phyloP scores from a whole-genome alignment of 2,888 invertebrate species.

The Adelognathus sp. region DNA sequence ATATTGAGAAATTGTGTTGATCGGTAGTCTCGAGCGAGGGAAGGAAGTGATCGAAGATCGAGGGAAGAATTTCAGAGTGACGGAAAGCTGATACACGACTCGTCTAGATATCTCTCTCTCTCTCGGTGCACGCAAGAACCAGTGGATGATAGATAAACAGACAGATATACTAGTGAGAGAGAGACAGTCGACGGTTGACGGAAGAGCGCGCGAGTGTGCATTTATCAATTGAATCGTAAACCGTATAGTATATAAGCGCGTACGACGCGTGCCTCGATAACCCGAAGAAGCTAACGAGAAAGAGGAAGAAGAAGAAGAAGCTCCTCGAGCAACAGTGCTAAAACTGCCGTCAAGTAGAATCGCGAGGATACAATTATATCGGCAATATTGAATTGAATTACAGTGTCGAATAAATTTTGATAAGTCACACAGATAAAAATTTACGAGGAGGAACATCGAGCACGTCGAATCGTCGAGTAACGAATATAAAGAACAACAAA shows the following conservation, averaged over 20 bases:
- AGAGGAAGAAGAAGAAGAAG: slow-evolving; percentile 5
- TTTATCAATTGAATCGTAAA: slow-evolving; percentile 59
- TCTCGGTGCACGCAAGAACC: neutral
- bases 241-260: slow-evolving; percentile 46
- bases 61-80: neutral
- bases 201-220: slow-evolving; percentile 56
- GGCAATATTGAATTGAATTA: neutral
- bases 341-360: neutral
- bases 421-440: neutral
- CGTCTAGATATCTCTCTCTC: neutral
- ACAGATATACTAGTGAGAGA: slow-evolving; percentile 46
- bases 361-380: neutral
- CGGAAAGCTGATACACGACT: slow-evolving; percentile 11
- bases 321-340: neutral
- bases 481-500: slow-evolving; percentile 48
- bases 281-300: slow-evolving; percentile 21
- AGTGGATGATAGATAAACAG: slow-evolving; percentile 51
- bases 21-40: neutral
- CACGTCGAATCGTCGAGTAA: slow-evolving; percentile 32
- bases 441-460: no score
- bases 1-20: neutral
- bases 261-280: slow-evolving; percentile 55
- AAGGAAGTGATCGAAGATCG: neutral
- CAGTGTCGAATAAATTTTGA: neutral
- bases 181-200: slow-evolving; percentile 47